These are phyloP conservation scores for Microcebus griseorufus DNA, from an alignment of 2,113 vertebrate species.

Conservation along the genomic window DNA sequence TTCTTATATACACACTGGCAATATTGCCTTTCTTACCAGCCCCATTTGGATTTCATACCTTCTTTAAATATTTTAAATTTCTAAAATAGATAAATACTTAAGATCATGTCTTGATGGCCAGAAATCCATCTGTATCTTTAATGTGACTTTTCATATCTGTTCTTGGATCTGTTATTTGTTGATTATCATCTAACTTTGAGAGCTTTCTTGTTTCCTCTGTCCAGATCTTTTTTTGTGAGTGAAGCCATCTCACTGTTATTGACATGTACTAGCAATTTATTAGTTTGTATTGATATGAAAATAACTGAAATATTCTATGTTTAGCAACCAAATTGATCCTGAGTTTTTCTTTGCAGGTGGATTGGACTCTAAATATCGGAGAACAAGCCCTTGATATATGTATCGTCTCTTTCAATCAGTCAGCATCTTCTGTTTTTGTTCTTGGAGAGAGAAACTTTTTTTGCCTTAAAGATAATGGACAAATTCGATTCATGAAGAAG, in stretches of 20 bases:
- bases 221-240: neutral
- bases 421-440: constrained; percentile 91
- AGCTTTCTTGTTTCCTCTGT: neutral
- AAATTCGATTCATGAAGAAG: constrained; percentile 98
- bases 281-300: neutral
- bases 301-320: neutral
- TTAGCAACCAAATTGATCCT: constrained; percentile 39
- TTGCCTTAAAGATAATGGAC: constrained; percentile 96
- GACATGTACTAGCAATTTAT: neutral
- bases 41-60: neutral
- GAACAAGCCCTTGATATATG: constrained; percentile 94
- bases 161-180: neutral
- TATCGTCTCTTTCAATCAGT: constrained; percentile 88
- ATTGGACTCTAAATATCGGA: constrained; percentile 95
- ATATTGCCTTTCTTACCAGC: neutral
- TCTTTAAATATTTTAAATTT: constrained; percentile 16
- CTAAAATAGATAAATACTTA: neutral
- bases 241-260: neutral
- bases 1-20: neutral
- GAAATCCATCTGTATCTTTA: neutral
- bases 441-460: constrained; percentile 97
- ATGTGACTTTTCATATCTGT: neutral
- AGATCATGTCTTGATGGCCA: neutral
- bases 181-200: neutral
- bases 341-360: constrained; percentile 87